Evolutionary conservation across 2,113 vertebrate genomes (phyloP).

Genomic region (Rhegmatorhina hoffmannsi): DNA sequence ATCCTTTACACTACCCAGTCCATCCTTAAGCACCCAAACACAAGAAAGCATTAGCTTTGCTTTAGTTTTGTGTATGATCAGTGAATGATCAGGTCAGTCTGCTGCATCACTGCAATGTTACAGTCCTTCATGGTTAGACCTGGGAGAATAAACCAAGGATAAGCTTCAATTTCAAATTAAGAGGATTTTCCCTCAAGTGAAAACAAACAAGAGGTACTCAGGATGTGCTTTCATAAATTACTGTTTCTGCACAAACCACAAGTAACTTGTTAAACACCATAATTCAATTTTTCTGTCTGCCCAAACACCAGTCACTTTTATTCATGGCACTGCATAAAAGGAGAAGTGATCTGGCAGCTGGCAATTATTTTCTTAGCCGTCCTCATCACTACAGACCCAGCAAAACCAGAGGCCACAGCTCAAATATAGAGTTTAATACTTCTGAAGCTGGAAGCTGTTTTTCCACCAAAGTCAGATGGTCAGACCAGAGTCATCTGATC

Average conservation of each 20-base stretch:
- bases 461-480: not conserved
- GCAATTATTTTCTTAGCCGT: not conserved
- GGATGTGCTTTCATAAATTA: not conserved
- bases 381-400: not conserved
- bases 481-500: not conserved
- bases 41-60: not conserved
- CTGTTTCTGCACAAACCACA: conserved; percentile 11
- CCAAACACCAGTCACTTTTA: not conserved
- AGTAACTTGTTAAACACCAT: conserved; percentile 28
- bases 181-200: not conserved
- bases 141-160: not conserved
- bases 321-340: fast-evolving
- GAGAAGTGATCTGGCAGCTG: not conserved
- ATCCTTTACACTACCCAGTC: not conserved
- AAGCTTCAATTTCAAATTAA: not conserved
- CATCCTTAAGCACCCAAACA: not conserved
- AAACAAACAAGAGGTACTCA: not conserved
- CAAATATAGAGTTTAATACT: not conserved
- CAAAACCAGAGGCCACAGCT: not conserved
- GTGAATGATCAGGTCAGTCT: not conserved
- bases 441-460: not conserved
- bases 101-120: fast-evolving
- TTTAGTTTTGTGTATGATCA: not conserved
- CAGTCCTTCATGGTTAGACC: not conserved
- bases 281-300: conserved; percentile 49